phyloP scores from a whole-genome alignment of 2,113 vertebrate species.

The Vulpes ferrilata region DNA sequence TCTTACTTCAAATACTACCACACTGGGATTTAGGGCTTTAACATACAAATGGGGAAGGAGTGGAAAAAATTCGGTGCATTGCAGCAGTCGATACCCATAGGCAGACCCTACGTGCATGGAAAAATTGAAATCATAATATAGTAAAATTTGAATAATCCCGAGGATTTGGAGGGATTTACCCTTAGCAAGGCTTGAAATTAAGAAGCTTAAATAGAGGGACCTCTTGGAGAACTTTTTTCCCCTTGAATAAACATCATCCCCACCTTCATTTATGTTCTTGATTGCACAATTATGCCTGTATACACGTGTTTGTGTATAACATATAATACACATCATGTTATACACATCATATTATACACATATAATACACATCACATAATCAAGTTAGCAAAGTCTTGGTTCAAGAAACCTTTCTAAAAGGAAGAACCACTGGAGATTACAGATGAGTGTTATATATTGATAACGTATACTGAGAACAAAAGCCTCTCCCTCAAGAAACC shows the following conservation, averaged over 20 bases:
- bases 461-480: neutral
- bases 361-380: too few relatives aligned
- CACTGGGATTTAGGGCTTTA: neutral
- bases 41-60: neutral
- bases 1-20: neutral
- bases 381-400: neutral
- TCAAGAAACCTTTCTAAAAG: neutral
- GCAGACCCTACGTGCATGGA: neutral
- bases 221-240: neutral
- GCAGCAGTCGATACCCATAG: neutral
- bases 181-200: neutral
- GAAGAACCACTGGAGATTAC: neutral
- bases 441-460: neutral
- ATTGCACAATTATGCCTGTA: neutral
- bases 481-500: neutral
- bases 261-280: neutral
- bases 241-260: neutral
- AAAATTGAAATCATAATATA: neutral
- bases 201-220: neutral
- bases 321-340: too few relatives aligned
- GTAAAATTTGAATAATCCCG: neutral
- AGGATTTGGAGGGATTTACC: neutral
- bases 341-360: too few relatives aligned
- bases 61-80: neutral
- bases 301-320: neutral